Percentiles rank a stretch among this genome's conserved stretches.
Conservation (phyloP, 2,888 invertebrate species). For the Esperia sulphurella region DNA sequence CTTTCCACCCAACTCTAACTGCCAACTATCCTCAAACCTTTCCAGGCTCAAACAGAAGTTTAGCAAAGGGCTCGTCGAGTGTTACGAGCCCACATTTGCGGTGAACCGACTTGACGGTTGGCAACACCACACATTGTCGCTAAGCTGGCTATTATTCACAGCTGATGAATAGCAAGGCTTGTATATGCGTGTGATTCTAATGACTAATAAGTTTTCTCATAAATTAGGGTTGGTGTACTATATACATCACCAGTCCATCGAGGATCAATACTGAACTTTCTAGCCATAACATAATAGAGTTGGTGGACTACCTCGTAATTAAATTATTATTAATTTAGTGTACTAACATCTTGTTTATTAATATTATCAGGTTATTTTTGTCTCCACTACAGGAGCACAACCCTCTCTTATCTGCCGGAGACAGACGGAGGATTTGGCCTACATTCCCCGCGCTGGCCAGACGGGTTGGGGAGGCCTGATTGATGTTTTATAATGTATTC, state of each 20-base stretch:
- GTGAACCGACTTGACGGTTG: slow-evolving; percentile 6
- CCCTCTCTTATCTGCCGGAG: too few relatives aligned
- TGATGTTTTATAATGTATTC: too few relatives aligned
- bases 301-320: not conserved
- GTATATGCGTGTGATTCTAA: slow-evolving; percentile 29
- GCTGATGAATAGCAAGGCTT: slow-evolving; percentile 38
- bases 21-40: not conserved
- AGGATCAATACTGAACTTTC: too few relatives aligned
- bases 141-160: slow-evolving; percentile 55
- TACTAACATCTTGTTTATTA: too few relatives aligned
- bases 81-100: slow-evolving; percentile 10
- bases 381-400: too few relatives aligned
- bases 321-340: too few relatives aligned
- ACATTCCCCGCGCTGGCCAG: too few relatives aligned
- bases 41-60: slow-evolving; percentile 8
- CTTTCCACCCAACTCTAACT: not conserved
- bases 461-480: too few relatives aligned
- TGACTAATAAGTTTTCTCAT: slow-evolving; percentile 20
- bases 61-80: not conserved
- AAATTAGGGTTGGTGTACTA: not conserved
- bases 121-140: slow-evolving; percentile 31
- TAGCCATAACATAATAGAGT: too few relatives aligned
- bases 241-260: too few relatives aligned
- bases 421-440: too few relatives aligned
- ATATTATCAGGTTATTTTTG: too few relatives aligned